Conservation (phyloP, 2,888 invertebrate species). For the Aphodius sticticus region DNA sequence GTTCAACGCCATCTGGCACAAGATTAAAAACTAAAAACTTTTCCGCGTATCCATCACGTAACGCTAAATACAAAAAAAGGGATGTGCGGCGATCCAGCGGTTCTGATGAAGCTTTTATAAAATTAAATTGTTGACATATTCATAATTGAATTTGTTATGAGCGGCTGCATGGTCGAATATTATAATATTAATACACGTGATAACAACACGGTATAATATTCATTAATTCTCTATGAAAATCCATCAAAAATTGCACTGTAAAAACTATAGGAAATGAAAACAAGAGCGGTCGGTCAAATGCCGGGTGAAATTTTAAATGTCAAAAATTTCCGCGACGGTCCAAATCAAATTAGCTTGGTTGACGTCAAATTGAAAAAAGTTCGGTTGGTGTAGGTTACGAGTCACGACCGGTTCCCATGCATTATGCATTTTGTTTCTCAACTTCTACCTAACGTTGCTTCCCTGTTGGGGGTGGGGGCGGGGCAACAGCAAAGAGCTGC, state of each 20-base stretch:
- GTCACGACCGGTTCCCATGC: neutral
- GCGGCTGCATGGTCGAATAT: neutral
- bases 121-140: neutral
- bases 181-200: too few relatives aligned
- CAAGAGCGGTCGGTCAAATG: neutral
- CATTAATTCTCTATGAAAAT: too few relatives aligned
- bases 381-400: neutral
- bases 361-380: conserved; percentile 14
- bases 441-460: conserved; percentile 9
- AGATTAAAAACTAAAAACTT: neutral
- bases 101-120: neutral
- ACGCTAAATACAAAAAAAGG: neutral
- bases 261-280: neutral
- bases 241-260: neutral
- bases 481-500: neutral
- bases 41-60: neutral
- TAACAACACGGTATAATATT: too few relatives aligned
- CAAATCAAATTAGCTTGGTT: neutral
- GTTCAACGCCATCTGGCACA: too few relatives aligned
- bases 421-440: conserved; percentile 19
- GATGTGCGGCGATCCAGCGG: neutral
- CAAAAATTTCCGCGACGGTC: neutral
- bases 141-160: neutral
- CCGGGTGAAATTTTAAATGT: conserved; percentile 11
- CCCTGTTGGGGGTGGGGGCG: neutral